Conservation (phyloP, 2,797 vertebrate species). For the Euthynnus affinis region DNA sequence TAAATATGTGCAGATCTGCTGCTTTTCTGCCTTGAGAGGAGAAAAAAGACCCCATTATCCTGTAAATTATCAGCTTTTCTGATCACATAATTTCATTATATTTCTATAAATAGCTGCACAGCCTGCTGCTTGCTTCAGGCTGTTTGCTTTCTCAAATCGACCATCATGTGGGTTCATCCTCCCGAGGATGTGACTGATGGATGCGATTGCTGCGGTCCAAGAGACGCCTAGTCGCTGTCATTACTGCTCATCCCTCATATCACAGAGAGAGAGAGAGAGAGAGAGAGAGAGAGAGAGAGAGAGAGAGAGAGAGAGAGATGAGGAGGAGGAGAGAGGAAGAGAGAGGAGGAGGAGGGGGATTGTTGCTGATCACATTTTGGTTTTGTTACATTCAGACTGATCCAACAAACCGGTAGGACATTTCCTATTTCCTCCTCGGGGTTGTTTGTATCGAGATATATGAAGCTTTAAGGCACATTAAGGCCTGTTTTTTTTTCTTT, state of each 20-base stretch:
- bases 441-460: conserved; percentile 8
- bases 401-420: conserved; percentile 25
- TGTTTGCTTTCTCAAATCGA: conserved; percentile 46
- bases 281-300: neutral
- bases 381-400: conserved; percentile 39
- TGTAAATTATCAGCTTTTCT: conserved; percentile 39
- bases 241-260: conserved; percentile 61
- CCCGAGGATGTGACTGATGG: conserved; percentile 75
- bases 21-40: neutral
- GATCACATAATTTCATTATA: conserved; percentile 59
- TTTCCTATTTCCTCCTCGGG: conserved; percentile 7
- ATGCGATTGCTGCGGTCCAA: conserved; percentile 74
- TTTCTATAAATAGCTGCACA: conserved; percentile 69
- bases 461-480: neutral
- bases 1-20: conserved; percentile 2
- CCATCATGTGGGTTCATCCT: conserved; percentile 48
- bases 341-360: neutral
- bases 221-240: conserved; percentile 76
- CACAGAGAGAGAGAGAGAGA: conserved; percentile 1
- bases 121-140: conserved; percentile 43
- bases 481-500: neutral
- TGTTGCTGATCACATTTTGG: conserved; percentile 44
- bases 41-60: neutral
- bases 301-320: neutral
- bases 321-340: conserved; percentile 1